Percentiles rank a stretch among this genome's conserved stretches.
Evolutionary conservation across 2,797 vertebrate genomes (phyloP).

Genomic region (Galagoides demidoff): DNA sequence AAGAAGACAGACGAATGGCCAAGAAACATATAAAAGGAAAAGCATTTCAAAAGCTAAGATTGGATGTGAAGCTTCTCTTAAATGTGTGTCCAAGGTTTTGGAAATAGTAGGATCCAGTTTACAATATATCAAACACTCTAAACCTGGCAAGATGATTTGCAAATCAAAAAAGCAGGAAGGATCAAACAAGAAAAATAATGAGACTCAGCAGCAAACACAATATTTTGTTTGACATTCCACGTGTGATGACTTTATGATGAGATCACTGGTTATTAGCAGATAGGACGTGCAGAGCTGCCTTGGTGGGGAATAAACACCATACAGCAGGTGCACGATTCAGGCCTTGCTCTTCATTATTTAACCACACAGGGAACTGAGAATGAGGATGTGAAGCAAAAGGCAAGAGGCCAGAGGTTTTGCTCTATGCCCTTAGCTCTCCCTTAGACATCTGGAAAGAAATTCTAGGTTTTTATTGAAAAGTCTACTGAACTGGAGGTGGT

Average conservation of each 20-base stretch:
- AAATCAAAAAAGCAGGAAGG: background rate
- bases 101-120: background rate
- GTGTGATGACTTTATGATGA: background rate
- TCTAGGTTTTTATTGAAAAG: background rate
- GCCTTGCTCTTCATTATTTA: background rate
- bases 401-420: background rate
- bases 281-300: background rate
- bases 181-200: background rate
- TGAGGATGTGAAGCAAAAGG: background rate
- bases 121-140: background rate
- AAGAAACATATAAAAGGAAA: background rate
- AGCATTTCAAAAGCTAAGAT: conserved; percentile 34
- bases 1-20: too few relatives aligned
- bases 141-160: background rate
- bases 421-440: background rate
- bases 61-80: conserved; percentile 28
- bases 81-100: background rate
- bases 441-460: background rate
- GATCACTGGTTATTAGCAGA: background rate
- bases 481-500: background rate
- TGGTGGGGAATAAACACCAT: background rate
- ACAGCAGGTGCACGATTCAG: background rate
- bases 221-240: background rate
- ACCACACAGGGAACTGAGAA: background rate
- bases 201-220: background rate